These are phyloP conservation scores for Zosterops pallidus DNA, from an alignment of 2,113 vertebrate genomes.

Conservation along the genomic window DNA sequence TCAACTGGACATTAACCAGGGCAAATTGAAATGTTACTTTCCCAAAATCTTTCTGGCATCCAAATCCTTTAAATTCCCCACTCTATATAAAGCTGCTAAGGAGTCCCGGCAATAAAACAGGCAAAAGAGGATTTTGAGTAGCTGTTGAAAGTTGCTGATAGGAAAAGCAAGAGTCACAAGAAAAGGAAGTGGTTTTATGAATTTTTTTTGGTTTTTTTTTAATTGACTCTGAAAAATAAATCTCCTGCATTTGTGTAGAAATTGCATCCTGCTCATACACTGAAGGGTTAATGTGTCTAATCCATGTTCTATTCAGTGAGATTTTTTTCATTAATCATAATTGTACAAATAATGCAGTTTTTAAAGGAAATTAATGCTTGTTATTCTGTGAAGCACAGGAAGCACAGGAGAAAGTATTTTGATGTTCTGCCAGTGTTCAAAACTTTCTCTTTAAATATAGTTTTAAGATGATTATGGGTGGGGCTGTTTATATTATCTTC, in stretches of 20 bases:
- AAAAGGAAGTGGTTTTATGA: background rate
- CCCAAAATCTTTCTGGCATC: background rate
- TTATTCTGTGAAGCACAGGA: background rate
- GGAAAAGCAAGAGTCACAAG: background rate
- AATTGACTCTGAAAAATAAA: background rate
- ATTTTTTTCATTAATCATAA: background rate
- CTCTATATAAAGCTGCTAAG: background rate
- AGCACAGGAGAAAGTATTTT: background rate
- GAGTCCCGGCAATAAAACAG: background rate
- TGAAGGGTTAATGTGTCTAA: background rate
- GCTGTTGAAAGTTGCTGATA: background rate
- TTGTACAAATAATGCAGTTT: background rate
- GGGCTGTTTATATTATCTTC: background rate
- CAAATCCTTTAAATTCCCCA: background rate
- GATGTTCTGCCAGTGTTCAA: background rate
- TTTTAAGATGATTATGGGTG: background rate
- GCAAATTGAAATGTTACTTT: background rate
- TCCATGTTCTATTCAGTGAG: background rate
- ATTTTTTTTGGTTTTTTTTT: background rate
- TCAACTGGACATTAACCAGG: background rate
- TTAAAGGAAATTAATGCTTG: background rate
- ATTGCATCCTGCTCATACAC: background rate
- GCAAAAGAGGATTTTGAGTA: background rate
- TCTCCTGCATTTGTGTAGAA: background rate
- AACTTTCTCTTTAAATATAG: background rate